Evolutionary conservation across 1,140 invertebrate species (phyloP).

Genomic region (Cydia strobilella): DNA sequence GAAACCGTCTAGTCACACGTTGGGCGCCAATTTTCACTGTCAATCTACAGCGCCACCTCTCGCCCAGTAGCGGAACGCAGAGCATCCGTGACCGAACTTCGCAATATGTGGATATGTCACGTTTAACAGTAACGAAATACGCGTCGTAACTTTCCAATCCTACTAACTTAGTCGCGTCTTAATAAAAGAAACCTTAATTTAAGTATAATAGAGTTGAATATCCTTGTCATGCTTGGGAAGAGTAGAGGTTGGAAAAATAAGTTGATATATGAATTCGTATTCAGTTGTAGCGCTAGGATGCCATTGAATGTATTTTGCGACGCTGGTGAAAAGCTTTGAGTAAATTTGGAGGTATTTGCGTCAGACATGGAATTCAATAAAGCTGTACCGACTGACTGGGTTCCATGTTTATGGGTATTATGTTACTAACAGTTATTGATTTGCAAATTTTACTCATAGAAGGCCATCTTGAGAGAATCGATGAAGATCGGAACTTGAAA

Average conservation of each 20-base stretch:
- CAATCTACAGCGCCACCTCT: constrained; percentile 68
- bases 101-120: constrained; percentile 58
- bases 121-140: constrained; percentile 51
- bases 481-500: too few species aligned
- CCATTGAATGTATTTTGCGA: constrained; percentile 29
- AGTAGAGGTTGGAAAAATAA: constrained; percentile 4
- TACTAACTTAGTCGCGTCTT: background rate
- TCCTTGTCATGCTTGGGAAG: background rate
- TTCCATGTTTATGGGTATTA: background rate
- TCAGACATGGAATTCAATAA: constrained; percentile 18
- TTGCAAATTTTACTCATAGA: background rate
- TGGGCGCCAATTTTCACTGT: constrained; percentile 64
- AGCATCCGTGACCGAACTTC: constrained; percentile 67
- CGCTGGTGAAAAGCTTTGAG: constrained; percentile 25
- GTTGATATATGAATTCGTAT: constrained; percentile 19
- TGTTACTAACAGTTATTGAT: background rate
- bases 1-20: constrained; percentile 45
- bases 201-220: background rate
- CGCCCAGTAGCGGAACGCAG: constrained; percentile 46
- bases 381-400: background rate
- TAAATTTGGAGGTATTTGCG: constrained; percentile 25
- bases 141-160: constrained; percentile 4
- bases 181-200: background rate
- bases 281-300: constrained; percentile 13
- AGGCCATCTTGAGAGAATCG: too few species aligned